Conservation (phyloP, 2,888 invertebrate species). For the Tillus elongatus region DNA sequence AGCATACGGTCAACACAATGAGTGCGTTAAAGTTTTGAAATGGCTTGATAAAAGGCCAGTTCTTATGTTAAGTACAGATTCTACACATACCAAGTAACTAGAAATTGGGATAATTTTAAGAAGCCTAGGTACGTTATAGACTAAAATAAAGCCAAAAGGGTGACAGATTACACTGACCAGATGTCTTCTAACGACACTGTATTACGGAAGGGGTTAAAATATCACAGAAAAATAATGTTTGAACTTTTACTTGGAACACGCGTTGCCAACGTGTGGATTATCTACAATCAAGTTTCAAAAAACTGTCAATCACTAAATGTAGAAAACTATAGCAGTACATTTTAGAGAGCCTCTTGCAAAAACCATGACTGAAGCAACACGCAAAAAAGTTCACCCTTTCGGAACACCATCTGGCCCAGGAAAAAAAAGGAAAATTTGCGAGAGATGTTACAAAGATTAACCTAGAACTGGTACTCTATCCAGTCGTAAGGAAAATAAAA, state of each 20-base stretch:
- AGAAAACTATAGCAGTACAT: constrained; percentile 8
- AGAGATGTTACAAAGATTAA: constrained; percentile 12
- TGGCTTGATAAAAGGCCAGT: constrained; percentile 14
- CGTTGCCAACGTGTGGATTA: too few species aligned
- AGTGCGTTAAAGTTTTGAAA: constrained; percentile 9
- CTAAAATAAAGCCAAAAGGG: constrained; percentile 14
- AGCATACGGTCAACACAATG: constrained; percentile 5
- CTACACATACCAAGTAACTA: constrained; percentile 1
- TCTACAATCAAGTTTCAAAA: constrained; percentile 7
- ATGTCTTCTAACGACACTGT: constrained; percentile 13
- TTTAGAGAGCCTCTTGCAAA: neutral
- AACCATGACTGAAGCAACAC: neutral
- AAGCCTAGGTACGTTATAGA: constrained; percentile 12
- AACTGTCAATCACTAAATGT: constrained; percentile 13
- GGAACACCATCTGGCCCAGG: too few species aligned
- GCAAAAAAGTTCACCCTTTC: constrained; percentile 13
- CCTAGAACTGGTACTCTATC: constrained; percentile 7
- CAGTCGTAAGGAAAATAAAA: constrained; percentile 12
- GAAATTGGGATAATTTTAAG: constrained; percentile 5
- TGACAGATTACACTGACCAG: constrained; percentile 11
- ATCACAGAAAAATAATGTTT: constrained; percentile 14
- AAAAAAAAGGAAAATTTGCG: constrained; percentile 14
- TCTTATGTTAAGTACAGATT: constrained; percentile 10
- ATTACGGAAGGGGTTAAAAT: constrained; percentile 11
- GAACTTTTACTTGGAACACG: too few species aligned